Conservation (phyloP, 2,888 invertebrate species). For the Patella caerulea region DNA sequence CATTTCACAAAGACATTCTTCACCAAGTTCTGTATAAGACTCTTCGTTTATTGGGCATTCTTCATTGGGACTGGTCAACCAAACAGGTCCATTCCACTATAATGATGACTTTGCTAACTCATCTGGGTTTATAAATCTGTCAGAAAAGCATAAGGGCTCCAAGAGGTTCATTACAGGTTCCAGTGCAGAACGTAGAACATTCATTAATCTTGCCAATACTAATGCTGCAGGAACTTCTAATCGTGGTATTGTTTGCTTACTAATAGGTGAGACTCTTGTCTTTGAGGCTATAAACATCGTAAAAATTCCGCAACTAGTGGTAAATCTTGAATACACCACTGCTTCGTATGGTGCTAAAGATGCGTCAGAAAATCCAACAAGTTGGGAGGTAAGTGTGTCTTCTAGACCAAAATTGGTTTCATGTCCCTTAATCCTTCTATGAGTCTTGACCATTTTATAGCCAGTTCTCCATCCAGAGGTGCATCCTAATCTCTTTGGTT, state of each 20-base stretch:
- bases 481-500: neutral
- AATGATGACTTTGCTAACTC: neutral
- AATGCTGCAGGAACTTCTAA: neutral
- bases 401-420: neutral
- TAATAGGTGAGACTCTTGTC: neutral
- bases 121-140: neutral
- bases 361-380: neutral
- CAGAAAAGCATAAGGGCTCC: neutral
- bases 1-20: neutral
- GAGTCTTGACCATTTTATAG: neutral
- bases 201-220: neutral
- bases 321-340: neutral
- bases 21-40: neutral
- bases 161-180: neutral
- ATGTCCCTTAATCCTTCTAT: neutral
- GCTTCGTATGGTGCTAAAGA: neutral
- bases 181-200: neutral
- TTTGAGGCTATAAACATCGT: neutral
- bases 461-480: neutral
- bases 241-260: neutral
- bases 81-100: constrained; percentile 1
- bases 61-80: neutral
- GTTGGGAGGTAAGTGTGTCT: neutral
- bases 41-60: neutral
- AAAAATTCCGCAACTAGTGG: neutral